Evolutionary conservation across 2,888 invertebrate genomes (phyloP).

Genomic region (Doris montereyensis): DNA sequence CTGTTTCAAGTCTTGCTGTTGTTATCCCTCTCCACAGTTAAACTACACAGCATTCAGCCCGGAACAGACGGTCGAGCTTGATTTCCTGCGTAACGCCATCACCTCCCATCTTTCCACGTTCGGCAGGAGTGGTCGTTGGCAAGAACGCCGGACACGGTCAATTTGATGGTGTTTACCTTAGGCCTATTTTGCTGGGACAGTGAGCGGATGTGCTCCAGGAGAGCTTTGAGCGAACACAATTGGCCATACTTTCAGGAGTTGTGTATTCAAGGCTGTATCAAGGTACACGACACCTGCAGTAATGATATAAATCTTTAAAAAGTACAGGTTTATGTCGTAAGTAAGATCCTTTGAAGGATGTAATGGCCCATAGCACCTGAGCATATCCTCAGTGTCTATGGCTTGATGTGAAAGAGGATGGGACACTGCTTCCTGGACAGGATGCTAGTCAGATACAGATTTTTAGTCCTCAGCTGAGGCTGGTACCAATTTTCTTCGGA

Average conservation of each 20-base stretch:
- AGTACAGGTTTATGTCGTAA: no score
- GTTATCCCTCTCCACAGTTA: no score
- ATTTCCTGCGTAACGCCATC: constrained; percentile 61
- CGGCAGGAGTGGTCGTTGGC: constrained; percentile 62
- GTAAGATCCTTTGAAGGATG: no score
- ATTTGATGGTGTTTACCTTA: constrained; percentile 62
- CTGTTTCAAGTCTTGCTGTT: no score
- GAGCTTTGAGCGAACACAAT: constrained; percentile 52
- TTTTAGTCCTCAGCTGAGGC: no score
- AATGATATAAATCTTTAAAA: no score
- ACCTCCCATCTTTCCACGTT: constrained; percentile 67
- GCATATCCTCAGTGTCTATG: no score
- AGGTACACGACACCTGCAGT: constrained; percentile 54
- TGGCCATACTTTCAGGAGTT: constrained; percentile 65
- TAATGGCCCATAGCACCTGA: no score
- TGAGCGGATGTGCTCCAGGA: constrained; percentile 60
- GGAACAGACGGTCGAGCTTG: constrained; percentile 57
- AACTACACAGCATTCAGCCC: constrained; percentile 62
- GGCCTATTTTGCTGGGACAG: constrained; percentile 61
- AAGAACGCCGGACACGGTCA: constrained; percentile 57
- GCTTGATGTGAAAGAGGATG: no score
- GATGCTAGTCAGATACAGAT: no score
- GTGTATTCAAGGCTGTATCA: constrained; percentile 62
- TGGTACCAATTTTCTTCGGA: no score
- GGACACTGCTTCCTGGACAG: no score